Evolutionary conservation across 37 sponge, comb jelly and placozoan genomes (phyloP), one percentile per base, ranked within the genome.

Genomic region (Halichondria panicea): DNA sequence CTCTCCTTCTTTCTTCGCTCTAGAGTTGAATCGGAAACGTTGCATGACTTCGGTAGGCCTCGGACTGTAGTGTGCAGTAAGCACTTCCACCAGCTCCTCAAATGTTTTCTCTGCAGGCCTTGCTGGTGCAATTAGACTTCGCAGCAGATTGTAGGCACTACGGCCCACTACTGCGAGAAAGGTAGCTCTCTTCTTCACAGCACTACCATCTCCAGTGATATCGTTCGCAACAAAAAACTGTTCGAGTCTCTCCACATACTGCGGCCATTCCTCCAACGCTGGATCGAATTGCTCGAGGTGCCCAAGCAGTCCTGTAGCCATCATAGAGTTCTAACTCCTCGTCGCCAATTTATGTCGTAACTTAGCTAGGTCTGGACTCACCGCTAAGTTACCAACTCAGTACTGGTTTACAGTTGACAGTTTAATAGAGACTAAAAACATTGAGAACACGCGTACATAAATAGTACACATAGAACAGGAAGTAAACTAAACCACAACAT

Each of bases 61-160:
- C 7, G 80, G 85, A 2, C 62, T 61, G 72, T 33, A 63, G 56
- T 77, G 85, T 1, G 76, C 66, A 0, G 37, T 71, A 7, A 77
- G 22, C 2, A 71, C 1, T 31, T 77, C 9, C 18, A 63, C 66
- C 22, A 84, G 38, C 11, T 76, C 72, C 0, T 39, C 61, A 54
- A 63, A 70, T 7, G 85, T 25, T 55, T 77, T 68, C 11, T 84
- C 78, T n/a, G 8, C 64, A 33, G 71, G 85, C 27, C 77, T 76
- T 0, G 35, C 43, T 3, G 76, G 76, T 0, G 68, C 33, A 2
- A 79, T 44, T 13, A 79, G 63, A 32, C 9, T 54, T 21, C 67
- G 21, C 0, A 77, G 53, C 21, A 77, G 66, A 35, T 46, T 44
- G 39, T 43, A 77, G 3, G 66, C 50, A n/a, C 36, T 6, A 1